phyloP scores from a whole-genome alignment of 2,113 vertebrate species.

The Percina caprodes region DNA sequence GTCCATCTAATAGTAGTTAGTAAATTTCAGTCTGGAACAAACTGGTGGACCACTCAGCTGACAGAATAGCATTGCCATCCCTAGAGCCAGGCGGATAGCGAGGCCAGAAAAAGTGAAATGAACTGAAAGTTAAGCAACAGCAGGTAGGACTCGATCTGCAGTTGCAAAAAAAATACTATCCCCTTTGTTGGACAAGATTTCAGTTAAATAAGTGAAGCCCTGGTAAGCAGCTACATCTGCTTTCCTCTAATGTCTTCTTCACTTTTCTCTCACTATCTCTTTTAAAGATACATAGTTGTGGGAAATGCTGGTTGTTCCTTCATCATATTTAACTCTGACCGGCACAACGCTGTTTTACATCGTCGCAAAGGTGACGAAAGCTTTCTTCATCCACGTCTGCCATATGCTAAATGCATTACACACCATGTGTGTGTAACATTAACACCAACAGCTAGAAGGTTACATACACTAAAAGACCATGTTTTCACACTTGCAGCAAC shows the following conservation, averaged over 20 bases:
- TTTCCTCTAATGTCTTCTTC: neutral
- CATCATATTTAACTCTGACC: slow-evolving; percentile 65
- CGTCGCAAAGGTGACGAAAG: slow-evolving; percentile 71
- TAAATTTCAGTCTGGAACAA: neutral
- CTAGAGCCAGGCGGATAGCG: rapidly evolving
- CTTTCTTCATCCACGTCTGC: slow-evolving; percentile 64
- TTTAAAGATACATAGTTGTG: slow-evolving; percentile 58
- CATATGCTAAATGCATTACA: slow-evolving; percentile 77
- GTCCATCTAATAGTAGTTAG: neutral
- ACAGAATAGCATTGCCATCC: neutral
- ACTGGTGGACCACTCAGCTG: neutral
- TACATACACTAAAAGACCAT: slow-evolving; percentile 72
- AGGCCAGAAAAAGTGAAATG: neutral
- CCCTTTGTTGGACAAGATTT: neutral
- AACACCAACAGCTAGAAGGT: slow-evolving; percentile 71
- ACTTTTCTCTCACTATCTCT: neutral
- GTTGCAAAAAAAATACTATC: neutral
- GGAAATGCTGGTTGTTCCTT: slow-evolving; percentile 51
- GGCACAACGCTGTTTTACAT: slow-evolving; percentile 34
- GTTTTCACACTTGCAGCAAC: slow-evolving; percentile 74
- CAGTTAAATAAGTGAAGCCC: neutral
- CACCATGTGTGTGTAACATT: slow-evolving; percentile 66
- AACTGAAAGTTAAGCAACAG: neutral
- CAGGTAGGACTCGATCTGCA: neutral
- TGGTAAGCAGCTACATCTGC: neutral